Evolutionary conservation across 2,888 invertebrate genomes (phyloP).

Genomic region (Epirrhoe tristata): DNA sequence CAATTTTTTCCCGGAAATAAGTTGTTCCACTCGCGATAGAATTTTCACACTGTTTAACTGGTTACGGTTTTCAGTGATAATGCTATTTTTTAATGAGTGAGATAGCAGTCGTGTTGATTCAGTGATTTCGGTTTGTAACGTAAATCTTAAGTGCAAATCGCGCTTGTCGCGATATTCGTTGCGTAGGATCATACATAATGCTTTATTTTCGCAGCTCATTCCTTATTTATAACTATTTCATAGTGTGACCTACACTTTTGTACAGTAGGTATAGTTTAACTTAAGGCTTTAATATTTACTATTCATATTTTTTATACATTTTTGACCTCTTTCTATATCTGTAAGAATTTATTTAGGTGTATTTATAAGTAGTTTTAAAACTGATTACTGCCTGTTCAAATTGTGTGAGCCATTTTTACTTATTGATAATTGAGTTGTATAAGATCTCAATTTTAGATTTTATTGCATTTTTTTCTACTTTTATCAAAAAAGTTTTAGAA

Average conservation of each 20-base stretch:
- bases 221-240: slow-evolving; percentile 47
- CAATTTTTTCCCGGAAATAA: background rate
- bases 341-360: slow-evolving; percentile 17
- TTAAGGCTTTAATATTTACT: slow-evolving; percentile 45
- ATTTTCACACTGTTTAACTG: background rate
- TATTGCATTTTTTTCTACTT: slow-evolving; percentile 15
- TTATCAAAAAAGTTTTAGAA: slow-evolving; percentile 4
- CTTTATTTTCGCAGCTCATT: slow-evolving; percentile 61
- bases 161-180: background rate
- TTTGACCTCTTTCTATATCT: slow-evolving; percentile 30
- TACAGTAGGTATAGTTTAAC: slow-evolving; percentile 42
- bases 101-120: background rate
- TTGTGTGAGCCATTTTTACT: slow-evolving; percentile 22
- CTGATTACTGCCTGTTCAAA: slow-evolving; percentile 33
- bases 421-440: slow-evolving; percentile 8
- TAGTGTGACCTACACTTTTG: slow-evolving; percentile 37
- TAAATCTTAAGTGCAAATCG: background rate
- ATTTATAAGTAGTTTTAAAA: slow-evolving; percentile 15
- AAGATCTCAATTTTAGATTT: slow-evolving; percentile 19
- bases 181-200: slow-evolving; percentile 16
- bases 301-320: slow-evolving; percentile 43
- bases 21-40: background rate
- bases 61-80: background rate
- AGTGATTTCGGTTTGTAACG: background rate
- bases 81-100: too few relatives aligned